Base-by-base conservation (phyloP, 2,888 invertebrate species). In the Sympetrum striolatum region DNA sequence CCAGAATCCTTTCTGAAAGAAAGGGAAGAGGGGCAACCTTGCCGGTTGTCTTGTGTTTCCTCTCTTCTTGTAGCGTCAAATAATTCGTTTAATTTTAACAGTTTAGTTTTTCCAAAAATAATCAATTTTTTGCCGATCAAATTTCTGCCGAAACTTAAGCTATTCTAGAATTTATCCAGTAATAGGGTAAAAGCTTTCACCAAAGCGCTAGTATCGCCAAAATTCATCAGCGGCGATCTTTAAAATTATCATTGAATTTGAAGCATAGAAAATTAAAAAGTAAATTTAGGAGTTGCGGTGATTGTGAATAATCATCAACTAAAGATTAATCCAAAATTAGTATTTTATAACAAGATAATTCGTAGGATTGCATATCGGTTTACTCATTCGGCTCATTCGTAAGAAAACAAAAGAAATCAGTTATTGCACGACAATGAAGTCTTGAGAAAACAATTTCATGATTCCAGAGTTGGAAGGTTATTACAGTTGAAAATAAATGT, bases 401-500 rank as follows among this genome's bases (percentile, higher is more conserved):
- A 37, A 18, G 35, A 37, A 82, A 86, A 86, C 86, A 86, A 64
- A 31, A 64, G 86, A 86, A 35, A 12, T 37, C 86, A 10, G 14
- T 4, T 22, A 64, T 60, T 60, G 86, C 86, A 86, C 86, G 58
- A 82, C 58, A 58, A 82, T 82, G 86, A 86, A 86, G 60, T 37
- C 86, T 86, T 86, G 86, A 86, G 60, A 86, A 86, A 58, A 86
- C 58, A 60, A 60, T 86, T 81, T 37, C 86, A 86, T 8, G 86
- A 37, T 60, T 60, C 39, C 37, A 14, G 86, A 58, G 37, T 22
- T 25, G 12, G n/a, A n/a, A 14, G 39, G 22, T 0, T 86, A 14
- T 18, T 60, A 37, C 31, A 31, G 12, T 64, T 60, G 10, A n/a
- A 39, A 37, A 39, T 86, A 86, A 86, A 86, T 86, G 86, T 60